These are phyloP conservation scores for Ptiloglossa arizonensis DNA, from an alignment of 1,140 invertebrate species.

Conservation along the genomic window DNA sequence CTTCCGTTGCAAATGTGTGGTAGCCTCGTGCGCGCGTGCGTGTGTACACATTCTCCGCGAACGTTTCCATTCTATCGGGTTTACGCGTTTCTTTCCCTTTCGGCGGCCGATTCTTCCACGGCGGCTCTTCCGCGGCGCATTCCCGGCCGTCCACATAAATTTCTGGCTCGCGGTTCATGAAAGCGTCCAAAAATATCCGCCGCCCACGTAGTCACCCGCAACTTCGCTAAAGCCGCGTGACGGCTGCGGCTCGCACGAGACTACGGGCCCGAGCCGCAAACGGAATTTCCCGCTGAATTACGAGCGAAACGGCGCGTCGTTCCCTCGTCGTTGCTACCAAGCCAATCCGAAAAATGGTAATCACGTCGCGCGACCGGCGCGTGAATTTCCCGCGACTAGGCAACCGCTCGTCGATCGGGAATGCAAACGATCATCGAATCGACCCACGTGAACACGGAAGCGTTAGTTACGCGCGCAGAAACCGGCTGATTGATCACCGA, in stretches of 20 bases:
- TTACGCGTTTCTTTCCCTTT: constrained; percentile 31
- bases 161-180: constrained; percentile 71
- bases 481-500: background rate
- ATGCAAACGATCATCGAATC: background rate
- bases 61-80: constrained; percentile 38
- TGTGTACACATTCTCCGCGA: constrained; percentile 9
- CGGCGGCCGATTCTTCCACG: constrained; percentile 34
- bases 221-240: constrained; percentile 58
- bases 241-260: constrained; percentile 37
- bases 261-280: constrained; percentile 9
- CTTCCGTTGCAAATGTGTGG: too few relatives aligned
- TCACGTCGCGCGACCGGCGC: background rate
- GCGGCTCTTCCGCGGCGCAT: constrained; percentile 51
- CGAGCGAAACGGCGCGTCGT: constrained; percentile 1
- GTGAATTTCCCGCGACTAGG: too few relatives aligned
- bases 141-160: constrained; percentile 70
- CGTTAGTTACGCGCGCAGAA: background rate
- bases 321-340: too few relatives aligned
- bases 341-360: background rate
- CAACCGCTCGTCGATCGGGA: too few relatives aligned
- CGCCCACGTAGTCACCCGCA: constrained; percentile 62
- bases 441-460: background rate
- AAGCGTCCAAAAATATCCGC: constrained; percentile 73
- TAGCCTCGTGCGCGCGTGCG: too few relatives aligned
- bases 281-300: constrained; percentile 47